Evolutionary conservation across 37 sponge, comb jelly and placozoan genomes (phyloP), one percentile per base, ranked within the genome.

Genomic region (Mnemiopsis leidyi): DNA sequence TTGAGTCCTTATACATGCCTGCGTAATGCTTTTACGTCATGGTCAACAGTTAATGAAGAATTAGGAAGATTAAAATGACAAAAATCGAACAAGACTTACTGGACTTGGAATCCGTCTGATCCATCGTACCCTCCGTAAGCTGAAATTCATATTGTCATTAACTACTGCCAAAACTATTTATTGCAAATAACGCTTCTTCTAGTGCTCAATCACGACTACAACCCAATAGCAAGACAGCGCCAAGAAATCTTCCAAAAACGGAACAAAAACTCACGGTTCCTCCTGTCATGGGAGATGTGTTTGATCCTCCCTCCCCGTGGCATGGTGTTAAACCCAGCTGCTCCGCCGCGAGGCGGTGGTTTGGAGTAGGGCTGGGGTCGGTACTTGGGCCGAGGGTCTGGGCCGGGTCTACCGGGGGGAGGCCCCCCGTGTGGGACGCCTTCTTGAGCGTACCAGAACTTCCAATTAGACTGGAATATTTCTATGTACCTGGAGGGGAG

Each of bases 31-130:
- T n/a, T n/a, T n/a, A n/a, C n/a, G n/a, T n/a, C n/a, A n/a, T n/a
- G n/a, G n/a, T n/a, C n/a, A n/a, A n/a, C n/a, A n/a, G n/a, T n/a
- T n/a, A n/a, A n/a, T n/a, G n/a, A n/a, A n/a, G n/a, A n/a, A n/a
- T n/a, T n/a, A n/a, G n/a, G n/a, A n/a, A n/a, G n/a, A n/a, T n/a
- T n/a, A n/a, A n/a, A n/a, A n/a, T n/a, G n/a, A n/a, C n/a, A n/a
- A n/a, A n/a, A n/a, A n/a, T n/a, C n/a, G n/a, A n/a, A n/a, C n/a
- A 69, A 69, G 2, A 77, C 79, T 77, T 36, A 77, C 79, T 77
- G 79, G 34, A 77, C 36, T 77, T 33, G 35, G 79, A 34, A 77
- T 34, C 79, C 79, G 18, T 77, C 79, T 3, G 32, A 34, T 77
- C 79, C 79, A 77, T 28, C 79, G 32, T 28, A 77, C 9, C 79